Evolutionary conservation across 2,113 vertebrate species (phyloP).

Genomic region (Acinonyx jubatus): DNA sequence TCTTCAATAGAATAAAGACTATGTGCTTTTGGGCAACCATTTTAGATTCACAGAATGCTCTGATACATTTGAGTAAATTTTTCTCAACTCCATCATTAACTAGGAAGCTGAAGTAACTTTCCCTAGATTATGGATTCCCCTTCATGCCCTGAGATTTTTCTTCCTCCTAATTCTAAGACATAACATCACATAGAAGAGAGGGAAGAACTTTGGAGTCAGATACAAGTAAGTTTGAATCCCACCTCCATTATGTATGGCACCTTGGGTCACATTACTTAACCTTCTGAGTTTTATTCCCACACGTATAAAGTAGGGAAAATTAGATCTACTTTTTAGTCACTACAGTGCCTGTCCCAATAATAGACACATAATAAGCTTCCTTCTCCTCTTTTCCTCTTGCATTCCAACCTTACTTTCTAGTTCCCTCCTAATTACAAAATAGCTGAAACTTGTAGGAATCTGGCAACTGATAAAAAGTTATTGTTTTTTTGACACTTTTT

Average conservation of each 20-base stretch:
- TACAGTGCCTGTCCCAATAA: background rate
- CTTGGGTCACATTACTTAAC: background rate
- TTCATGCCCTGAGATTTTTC: background rate
- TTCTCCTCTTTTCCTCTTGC: background rate
- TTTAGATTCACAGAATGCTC: background rate
- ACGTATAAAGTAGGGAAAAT: background rate
- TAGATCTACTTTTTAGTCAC: background rate
- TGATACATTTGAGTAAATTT: background rate
- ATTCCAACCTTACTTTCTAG: background rate
- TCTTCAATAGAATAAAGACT: background rate
- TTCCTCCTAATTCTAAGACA: background rate
- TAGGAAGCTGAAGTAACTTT: background rate
- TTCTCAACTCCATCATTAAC: background rate
- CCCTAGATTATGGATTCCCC: background rate
- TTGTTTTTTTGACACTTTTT: slow-evolving; percentile 27
- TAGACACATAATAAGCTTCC: background rate
- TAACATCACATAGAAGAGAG: background rate
- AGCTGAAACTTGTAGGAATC: slow-evolving; percentile 21
- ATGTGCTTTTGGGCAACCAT: background rate
- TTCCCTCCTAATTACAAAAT: background rate
- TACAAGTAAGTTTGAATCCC: background rate
- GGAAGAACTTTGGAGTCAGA: background rate
- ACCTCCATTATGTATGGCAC: background rate
- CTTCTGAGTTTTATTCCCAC: background rate
- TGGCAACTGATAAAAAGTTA: background rate